A percentile compares a stretch with the other conserved stretches of the same genome.
Evolutionary conservation across 2,113 vertebrate species (phyloP).

Genomic region (Centropus bengalensis): DNA sequence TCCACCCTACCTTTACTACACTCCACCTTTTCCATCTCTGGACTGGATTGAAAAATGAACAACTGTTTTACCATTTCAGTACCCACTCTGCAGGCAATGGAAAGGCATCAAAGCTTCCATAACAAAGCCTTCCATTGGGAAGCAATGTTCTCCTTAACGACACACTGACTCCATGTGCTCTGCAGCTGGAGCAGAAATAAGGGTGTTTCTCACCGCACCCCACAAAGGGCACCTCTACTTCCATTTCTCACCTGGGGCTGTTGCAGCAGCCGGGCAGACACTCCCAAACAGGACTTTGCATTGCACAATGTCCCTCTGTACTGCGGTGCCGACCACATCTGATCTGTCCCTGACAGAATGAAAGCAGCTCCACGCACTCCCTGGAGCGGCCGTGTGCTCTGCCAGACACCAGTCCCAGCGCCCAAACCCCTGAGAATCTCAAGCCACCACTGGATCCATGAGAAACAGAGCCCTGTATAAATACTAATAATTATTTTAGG

Average conservation of each 20-base stretch:
- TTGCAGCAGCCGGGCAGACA: fast-evolving
- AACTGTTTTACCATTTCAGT: background rate
- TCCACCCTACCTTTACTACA: background rate
- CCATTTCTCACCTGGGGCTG: background rate
- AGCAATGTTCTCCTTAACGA: fast-evolving
- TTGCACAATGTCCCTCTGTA: fast-evolving
- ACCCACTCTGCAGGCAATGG: background rate
- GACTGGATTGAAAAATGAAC: background rate
- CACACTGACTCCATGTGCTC: fast-evolving
- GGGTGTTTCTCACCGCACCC: fast-evolving
- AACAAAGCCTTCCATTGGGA: background rate
- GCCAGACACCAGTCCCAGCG: fast-evolving
- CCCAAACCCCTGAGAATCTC: fast-evolving
- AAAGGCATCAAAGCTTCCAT: background rate
- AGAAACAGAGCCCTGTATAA: background rate
- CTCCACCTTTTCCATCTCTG: background rate
- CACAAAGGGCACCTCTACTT: background rate
- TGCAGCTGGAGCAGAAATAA: fast-evolving
- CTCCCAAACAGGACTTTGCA: background rate
- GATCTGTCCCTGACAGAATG: fast-evolving
- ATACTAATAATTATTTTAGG: background rate
- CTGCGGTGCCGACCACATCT: background rate
- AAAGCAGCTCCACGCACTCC: background rate
- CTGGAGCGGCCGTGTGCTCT: fast-evolving
- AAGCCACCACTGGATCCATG: fast-evolving